phyloP scores from a whole-genome alignment of 2,797 vertebrate genomes.

The Jordanella pulchra region DNA sequence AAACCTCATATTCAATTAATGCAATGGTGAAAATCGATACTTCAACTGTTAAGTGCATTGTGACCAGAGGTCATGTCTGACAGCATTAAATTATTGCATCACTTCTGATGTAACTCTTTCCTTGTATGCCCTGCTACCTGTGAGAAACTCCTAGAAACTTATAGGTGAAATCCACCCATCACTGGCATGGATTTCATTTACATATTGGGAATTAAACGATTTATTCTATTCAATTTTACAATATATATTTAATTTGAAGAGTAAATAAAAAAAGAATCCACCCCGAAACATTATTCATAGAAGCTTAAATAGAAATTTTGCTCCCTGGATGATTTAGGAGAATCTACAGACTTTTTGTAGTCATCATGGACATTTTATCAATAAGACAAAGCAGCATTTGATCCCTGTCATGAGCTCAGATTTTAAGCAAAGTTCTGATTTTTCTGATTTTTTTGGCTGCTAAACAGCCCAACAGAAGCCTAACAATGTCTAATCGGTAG shows the following conservation, averaged over 20 bases:
- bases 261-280: too few species aligned
- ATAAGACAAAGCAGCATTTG: background rate
- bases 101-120: conserved; percentile 4
- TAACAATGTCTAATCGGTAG: too few species aligned
- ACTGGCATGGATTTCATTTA: background rate
- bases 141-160: background rate
- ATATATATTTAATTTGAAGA: background rate
- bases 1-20: background rate
- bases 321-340: background rate
- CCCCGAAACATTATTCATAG: background rate
- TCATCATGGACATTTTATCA: too few species aligned
- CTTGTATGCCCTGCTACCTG: background rate
- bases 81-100: background rate
- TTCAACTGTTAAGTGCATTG: conserved; percentile 12
- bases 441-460: background rate
- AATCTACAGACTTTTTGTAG: background rate
- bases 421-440: too few species aligned
- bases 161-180: background rate
- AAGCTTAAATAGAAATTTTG: background rate
- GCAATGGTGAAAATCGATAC: conserved; percentile 3
- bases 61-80: background rate
- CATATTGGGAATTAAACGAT: background rate
- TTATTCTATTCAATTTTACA: background rate
- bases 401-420: background rate
- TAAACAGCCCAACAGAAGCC: background rate